Evolutionary conservation across 2,113 vertebrate genomes (phyloP).

Genomic region (Hydrochoerus hydrochaeris): DNA sequence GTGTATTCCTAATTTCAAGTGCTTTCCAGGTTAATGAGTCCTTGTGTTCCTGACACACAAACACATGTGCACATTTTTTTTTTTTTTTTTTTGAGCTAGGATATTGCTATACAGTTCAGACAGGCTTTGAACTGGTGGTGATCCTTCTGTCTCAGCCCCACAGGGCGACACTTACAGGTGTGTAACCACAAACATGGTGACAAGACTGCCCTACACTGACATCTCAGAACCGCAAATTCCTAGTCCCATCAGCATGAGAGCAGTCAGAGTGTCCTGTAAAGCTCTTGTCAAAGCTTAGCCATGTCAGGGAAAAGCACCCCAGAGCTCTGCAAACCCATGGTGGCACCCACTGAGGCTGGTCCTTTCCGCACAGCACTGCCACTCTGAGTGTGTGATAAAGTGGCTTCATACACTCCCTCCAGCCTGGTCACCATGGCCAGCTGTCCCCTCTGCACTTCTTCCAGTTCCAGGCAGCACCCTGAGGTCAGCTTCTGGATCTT

Average conservation of each 20-base stretch:
- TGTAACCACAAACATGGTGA: too few species aligned
- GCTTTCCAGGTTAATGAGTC: background rate
- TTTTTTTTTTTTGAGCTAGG: background rate
- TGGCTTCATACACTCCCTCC: fast-evolving
- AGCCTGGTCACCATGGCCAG: background rate
- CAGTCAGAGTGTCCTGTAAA: background rate
- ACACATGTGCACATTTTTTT: background rate
- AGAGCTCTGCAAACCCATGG: background rate
- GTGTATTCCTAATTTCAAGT: background rate
- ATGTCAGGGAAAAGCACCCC: fast-evolving
- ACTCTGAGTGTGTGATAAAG: fast-evolving
- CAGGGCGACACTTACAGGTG: too few species aligned
- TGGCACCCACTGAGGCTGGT: background rate
- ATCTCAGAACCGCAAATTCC: too few species aligned
- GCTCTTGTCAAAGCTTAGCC: background rate
- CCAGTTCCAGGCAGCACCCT: too few species aligned
- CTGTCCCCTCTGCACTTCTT: background rate
- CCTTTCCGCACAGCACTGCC: background rate
- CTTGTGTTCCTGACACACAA: background rate
- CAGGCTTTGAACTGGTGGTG: background rate
- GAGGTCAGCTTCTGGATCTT: background rate
- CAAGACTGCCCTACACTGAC: too few species aligned
- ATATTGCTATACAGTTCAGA: background rate
- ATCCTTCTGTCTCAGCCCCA: background rate
- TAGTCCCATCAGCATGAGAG: too few species aligned